phyloP scores from a whole-genome alignment of 2,113 vertebrate species.

The Halichoerus grypus region DNA sequence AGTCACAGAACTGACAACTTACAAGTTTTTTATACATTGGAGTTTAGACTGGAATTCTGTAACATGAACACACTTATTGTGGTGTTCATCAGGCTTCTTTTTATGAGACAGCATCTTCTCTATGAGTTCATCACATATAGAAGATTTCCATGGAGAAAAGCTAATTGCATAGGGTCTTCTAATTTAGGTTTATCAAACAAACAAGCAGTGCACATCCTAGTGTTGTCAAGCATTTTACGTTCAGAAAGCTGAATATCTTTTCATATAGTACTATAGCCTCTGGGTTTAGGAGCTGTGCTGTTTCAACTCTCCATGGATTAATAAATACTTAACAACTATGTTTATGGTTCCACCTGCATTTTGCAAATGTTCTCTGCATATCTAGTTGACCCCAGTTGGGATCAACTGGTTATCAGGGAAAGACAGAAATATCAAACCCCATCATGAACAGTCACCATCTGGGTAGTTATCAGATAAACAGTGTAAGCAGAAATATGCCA shows the following conservation, averaged over 20 bases:
- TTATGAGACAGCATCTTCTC: constrained; percentile 93
- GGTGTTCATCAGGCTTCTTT: constrained; percentile 92
- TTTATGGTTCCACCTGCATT: constrained; percentile 96
- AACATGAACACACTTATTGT: constrained; percentile 88
- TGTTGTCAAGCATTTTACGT: constrained; percentile 91
- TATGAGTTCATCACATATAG: constrained; percentile 93
- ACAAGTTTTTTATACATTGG: not conserved
- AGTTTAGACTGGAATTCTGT: not conserved
- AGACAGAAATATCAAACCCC: constrained; percentile 94
- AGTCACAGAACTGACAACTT: not conserved
- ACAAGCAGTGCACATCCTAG: constrained; percentile 95
- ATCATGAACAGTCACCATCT: constrained; percentile 93
- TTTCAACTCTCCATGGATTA: constrained; percentile 92
- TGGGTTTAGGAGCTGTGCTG: constrained; percentile 89
- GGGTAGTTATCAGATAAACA: constrained; percentile 95
- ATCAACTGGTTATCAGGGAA: constrained; percentile 92
- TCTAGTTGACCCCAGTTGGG: constrained; percentile 93
- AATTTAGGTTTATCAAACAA: constrained; percentile 92
- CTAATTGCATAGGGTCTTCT: constrained; percentile 95
- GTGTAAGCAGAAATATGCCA: constrained; percentile 93
- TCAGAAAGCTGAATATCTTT: constrained; percentile 94
- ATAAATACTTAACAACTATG: constrained; percentile 89
- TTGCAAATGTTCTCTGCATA: constrained; percentile 94
- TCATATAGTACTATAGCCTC: constrained; percentile 94
- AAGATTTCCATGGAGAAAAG: constrained; percentile 95